A percentile compares a stretch with the other conserved stretches of the same genome.
These are phyloP conservation scores for Mesorhabditis belari DNA, from an alignment of 2,888 invertebrate species.

Conservation along the genomic window DNA sequence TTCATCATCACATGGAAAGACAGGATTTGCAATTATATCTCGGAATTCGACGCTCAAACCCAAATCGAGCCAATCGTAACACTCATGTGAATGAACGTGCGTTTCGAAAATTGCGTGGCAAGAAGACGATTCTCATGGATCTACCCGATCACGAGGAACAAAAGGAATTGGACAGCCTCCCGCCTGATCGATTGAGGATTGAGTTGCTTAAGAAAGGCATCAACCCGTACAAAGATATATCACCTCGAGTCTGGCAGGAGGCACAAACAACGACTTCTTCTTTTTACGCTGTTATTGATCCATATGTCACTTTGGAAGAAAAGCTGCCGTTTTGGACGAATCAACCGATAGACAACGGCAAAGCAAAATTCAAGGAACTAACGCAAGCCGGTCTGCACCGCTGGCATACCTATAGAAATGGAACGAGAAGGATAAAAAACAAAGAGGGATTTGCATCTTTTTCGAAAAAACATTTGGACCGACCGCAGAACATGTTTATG, in stretches of 20 bases:
- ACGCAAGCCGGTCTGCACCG: constrained; percentile 26
- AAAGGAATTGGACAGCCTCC: constrained; percentile 22
- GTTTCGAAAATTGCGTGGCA: constrained; percentile 47
- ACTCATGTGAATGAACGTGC: constrained; percentile 47
- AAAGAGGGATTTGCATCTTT: constrained; percentile 50
- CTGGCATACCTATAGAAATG: constrained; percentile 38
- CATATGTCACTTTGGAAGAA: constrained; percentile 36
- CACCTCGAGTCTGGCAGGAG: constrained; percentile 44
- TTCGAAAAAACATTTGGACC: constrained; percentile 35
- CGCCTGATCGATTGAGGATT: constrained; percentile 34
- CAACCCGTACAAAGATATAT: constrained; percentile 45
- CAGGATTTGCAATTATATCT: constrained; percentile 34
- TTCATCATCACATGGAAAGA: constrained; percentile 49
- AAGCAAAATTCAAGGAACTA: constrained; percentile 5
- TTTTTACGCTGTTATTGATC: constrained; percentile 44
- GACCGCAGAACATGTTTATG: constrained; percentile 43
- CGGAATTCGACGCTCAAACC: constrained; percentile 39
- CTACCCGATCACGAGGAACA: constrained; percentile 42
- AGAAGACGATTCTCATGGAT: constrained; percentile 42
- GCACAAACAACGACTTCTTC: constrained; percentile 43
- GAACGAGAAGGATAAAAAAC: constrained; percentile 38
- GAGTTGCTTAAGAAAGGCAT: constrained; percentile 39
- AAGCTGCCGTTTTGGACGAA: constrained; percentile 6
- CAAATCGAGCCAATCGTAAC: constrained; percentile 45
- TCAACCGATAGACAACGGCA: constrained; percentile 10